A percentile compares a stretch with the other conserved stretches of the same genome.
Evolutionary conservation across 2,888 invertebrate genomes (phyloP).

Genomic region (Sphaerophoria taeniata): DNA sequence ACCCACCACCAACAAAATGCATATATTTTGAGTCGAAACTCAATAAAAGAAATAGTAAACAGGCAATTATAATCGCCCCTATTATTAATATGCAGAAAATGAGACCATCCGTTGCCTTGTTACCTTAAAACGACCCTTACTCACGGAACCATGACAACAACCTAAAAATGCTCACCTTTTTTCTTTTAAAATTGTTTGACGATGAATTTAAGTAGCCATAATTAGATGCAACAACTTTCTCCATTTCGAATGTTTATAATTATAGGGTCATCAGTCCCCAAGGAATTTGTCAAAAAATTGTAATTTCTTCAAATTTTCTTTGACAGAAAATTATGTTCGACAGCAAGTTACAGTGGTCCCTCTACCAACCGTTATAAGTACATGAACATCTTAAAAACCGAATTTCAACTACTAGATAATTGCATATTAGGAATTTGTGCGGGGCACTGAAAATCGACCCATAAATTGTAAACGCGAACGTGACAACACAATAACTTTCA

Average conservation of each 20-base stretch:
- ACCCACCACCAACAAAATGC: too few relatives aligned
- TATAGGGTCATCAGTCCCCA: constrained; percentile 13
- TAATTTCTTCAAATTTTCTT: constrained; percentile 33
- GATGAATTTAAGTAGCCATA: not conserved
- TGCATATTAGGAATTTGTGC: not conserved
- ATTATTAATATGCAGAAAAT: too few relatives aligned
- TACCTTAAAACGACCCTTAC: constrained; percentile 3
- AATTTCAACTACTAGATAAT: not conserved
- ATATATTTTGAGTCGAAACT: too few relatives aligned
- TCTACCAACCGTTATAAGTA: not conserved
- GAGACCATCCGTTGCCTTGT: not conserved
- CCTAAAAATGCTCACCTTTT: not conserved
- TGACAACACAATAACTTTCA: constrained; percentile 38
- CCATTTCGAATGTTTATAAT: constrained; percentile 33
- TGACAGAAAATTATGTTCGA: constrained; percentile 40
- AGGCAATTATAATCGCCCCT: too few relatives aligned
- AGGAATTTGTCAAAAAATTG: constrained; percentile 46
- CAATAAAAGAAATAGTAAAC: too few relatives aligned
- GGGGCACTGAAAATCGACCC: constrained; percentile 1
- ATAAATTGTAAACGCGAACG: constrained; percentile 23
- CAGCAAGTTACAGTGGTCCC: not conserved
- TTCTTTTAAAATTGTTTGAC: not conserved
- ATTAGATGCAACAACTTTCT: constrained; percentile 20
- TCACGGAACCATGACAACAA: constrained; percentile 38
- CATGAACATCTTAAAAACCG: not conserved